Conservation (phyloP, 1,140 invertebrate genomes). For the Habropoda laboriosa region DNA sequence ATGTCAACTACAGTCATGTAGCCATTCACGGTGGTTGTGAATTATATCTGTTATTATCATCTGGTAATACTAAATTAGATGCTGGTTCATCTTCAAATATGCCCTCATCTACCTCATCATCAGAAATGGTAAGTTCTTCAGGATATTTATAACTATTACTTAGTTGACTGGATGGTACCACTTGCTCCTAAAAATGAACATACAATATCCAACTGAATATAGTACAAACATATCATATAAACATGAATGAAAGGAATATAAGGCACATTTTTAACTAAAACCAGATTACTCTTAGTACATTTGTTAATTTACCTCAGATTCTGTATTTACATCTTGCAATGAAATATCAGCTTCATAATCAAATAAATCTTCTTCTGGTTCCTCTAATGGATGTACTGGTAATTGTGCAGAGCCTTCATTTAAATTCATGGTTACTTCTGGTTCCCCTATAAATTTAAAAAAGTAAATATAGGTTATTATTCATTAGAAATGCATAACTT, state of each 20-base stretch:
- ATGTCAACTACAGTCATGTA: background rate
- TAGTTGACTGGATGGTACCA: slow-evolving; percentile 49
- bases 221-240: background rate
- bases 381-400: slow-evolving; percentile 14
- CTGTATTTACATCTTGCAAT: slow-evolving; percentile 17
- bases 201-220: too few species aligned
- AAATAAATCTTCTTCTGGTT: slow-evolving; percentile 41
- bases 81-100: slow-evolving; percentile 46
- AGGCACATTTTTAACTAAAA: background rate
- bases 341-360: slow-evolving; percentile 25
- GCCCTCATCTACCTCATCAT: slow-evolving; percentile 44
- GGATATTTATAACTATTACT: slow-evolving; percentile 42
- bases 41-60: slow-evolving; percentile 33
- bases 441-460: slow-evolving; percentile 12
- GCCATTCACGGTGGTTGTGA: slow-evolving; percentile 48
- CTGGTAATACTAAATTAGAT: slow-evolving; percentile 21
- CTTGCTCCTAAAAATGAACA: slow-evolving; percentile 43
- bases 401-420: background rate
- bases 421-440: slow-evolving; percentile 37
- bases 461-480: background rate
- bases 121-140: slow-evolving; percentile 32
- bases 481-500: background rate
- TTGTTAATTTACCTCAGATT: slow-evolving; percentile 33
- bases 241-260: background rate
- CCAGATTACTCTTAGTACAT: background rate